Base-by-base conservation (phyloP, 1,140 invertebrate species). In the Micrasema minimum region DNA sequence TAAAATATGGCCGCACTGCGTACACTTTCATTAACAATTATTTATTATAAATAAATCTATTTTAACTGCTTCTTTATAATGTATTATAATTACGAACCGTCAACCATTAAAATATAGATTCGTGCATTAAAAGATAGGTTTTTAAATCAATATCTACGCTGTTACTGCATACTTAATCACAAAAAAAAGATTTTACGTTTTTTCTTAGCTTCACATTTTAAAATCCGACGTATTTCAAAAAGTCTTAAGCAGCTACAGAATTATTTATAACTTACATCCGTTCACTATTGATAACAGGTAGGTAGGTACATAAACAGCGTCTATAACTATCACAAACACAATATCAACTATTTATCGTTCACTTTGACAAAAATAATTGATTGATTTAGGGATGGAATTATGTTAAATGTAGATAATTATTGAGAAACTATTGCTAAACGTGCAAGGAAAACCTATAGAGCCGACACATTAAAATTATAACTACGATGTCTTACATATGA, bases 1-100 rank as follows among this genome's bases (percentile, higher is more conserved):
- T 22, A 53, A 31, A 59, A 20, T 59, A 64, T 45, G 43, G 26
- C 59, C 43, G 59, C 59, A 46, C 6, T 64, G 59, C 59, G 59
- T 64, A 64, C 26, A 31, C 26, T 31, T 31, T 31, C 2, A 31
- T 31, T 31, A 7, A 31, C 26, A 31, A 4, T 31, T 31, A 31
- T 31, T 31, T 31, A 31, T n/a, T n/a, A n/a, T n/a, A n/a, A n/a
- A n/a, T n/a, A n/a, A n/a, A n/a, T n/a, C n/a, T n/a, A n/a, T 31
- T 31, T 31, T 31, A 31, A 31, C 26, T 31, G 26, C 26, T 31
- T 31, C 7, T 31, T 31, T 31, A 31, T 31, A 31, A 31, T 7
- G 3, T n/a, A n/a, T n/a, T n/a, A n/a, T 31, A 31, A 31, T 31
- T 31, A 31, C 7, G 3, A 31, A 31, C 26, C 26, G 26, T 7